Evolutionary conservation across 2,797 vertebrate genomes (phyloP).

Genomic region (Typhlichthys eigenmanni): DNA sequence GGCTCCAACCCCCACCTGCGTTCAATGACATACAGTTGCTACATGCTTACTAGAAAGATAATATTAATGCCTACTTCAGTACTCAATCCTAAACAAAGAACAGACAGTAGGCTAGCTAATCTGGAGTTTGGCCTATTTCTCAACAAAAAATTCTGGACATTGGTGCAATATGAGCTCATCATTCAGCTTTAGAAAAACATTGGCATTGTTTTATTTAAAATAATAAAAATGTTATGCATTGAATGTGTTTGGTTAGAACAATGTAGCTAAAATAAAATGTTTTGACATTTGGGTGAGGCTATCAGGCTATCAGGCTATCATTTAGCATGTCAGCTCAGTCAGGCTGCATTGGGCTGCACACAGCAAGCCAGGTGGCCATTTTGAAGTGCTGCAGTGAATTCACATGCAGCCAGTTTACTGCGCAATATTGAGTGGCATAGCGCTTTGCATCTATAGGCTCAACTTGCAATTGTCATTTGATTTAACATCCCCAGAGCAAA

Average conservation of each 20-base stretch:
- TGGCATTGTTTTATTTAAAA: too few relatives aligned
- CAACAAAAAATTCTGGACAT: background rate
- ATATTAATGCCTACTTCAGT: too few relatives aligned
- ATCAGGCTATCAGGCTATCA: conserved; percentile 5
- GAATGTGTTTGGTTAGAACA: too few relatives aligned
- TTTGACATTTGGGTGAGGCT: too few relatives aligned
- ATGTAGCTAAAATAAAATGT: too few relatives aligned
- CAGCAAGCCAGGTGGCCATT: conserved; percentile 73
- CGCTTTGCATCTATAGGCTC: conserved; percentile 45
- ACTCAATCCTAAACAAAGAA: too few relatives aligned
- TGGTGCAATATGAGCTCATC: conserved; percentile 1
- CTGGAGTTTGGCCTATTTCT: conserved; percentile 1
- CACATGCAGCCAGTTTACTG: conserved; percentile 58
- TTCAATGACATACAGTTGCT: background rate
- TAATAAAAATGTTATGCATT: too few relatives aligned
- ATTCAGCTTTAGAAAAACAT: too few relatives aligned
- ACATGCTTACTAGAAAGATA: too few relatives aligned
- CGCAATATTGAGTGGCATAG: conserved; percentile 60
- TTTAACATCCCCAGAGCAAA: conserved; percentile 27
- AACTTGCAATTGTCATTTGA: conserved; percentile 35
- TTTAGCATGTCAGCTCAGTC: conserved; percentile 27
- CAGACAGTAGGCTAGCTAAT: background rate
- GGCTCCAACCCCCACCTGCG: background rate
- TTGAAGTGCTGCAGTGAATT: conserved; percentile 72
- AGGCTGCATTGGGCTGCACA: conserved; percentile 33